Conservation (phyloP, 1,140 invertebrate genomes). For the Drosophila pseudoananassae region DNA sequence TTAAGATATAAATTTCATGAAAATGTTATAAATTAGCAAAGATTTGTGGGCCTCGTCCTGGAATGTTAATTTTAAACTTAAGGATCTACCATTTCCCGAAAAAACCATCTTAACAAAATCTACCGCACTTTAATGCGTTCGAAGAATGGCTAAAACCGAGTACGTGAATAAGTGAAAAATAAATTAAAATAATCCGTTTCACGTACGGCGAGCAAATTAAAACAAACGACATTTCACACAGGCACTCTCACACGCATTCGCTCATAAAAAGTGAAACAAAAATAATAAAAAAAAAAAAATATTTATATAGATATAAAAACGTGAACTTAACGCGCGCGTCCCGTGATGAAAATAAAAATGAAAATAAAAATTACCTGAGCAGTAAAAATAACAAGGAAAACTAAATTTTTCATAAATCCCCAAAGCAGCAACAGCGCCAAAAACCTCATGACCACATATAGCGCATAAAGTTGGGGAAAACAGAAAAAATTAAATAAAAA, state of each 20-base stretch:
- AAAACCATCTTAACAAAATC: not conserved
- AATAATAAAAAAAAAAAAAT: conserved; percentile 19
- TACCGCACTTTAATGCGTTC: conserved; percentile 2
- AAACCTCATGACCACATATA: conserved; percentile 35
- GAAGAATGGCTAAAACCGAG: not conserved
- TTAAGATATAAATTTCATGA: not conserved
- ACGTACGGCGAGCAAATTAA: conserved; percentile 47
- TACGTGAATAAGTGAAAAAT: conserved; percentile 39
- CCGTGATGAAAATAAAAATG: conserved; percentile 49
- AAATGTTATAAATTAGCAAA: conserved; percentile 29
- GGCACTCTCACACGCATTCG: conserved; percentile 7
- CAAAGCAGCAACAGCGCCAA: conserved; percentile 22
- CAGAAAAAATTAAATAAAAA: conserved; percentile 47
- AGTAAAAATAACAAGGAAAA: conserved; percentile 58
- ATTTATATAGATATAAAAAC: conserved; percentile 1
- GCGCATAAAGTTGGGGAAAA: conserved; percentile 16
- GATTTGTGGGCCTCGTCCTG: conserved; percentile 16
- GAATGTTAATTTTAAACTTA: conserved; percentile 17
- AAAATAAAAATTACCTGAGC: conserved; percentile 53
- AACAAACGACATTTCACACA: conserved; percentile 57
- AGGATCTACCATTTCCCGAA: conserved; percentile 5
- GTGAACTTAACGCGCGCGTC: conserved; percentile 34
- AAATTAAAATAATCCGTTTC: conserved; percentile 59
- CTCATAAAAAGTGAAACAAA: conserved; percentile 18
- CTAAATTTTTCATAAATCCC: conserved; percentile 60